Evolutionary conservation across 1,140 invertebrate genomes (phyloP), one percentile per base, ranked within the genome.

Genomic region (Bombus waltoni): DNA sequence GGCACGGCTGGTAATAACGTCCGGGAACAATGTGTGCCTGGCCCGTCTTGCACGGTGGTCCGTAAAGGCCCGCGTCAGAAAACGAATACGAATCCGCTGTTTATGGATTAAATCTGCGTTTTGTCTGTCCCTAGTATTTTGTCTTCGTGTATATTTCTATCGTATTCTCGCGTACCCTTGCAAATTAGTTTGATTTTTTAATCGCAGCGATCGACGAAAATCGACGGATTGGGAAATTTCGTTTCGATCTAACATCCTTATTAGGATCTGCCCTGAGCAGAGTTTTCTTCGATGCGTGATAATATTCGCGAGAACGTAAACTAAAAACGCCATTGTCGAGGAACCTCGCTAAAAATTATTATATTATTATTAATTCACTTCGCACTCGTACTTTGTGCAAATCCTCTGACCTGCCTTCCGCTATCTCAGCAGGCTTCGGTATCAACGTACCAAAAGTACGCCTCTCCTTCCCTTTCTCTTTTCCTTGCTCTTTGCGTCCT

Each of bases 1-100:
- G 57, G 44, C 68, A 85, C 78, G 86, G 79, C 44, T 83, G 84
- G 88, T 92, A 92, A 92, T 91, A 90, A 91, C 89, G 81, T 81
- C 68, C 78, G 75, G 87, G 91, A 92, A 92, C 92, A 92, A 92
- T 91, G 84, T 72, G 32, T 13, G 38, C 66, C 57, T 47, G 70
- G 70, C 85, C 38, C 22, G 71, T 72, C 81, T 66, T 86, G 77
- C 47, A 79, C 66, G 83, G 78, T 84, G 82, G 82, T 78, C 82
- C 72, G 22, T 25, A 44, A 66, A 65, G 57, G 22, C 32, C 11
- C 42, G 42, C 65, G 57, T 84, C 86, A 76, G 78, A 76, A 53
- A 53, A 70, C 42, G 86, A 81, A 75, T 38, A 66, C 25, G 62
- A 68, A 75, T 76, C 11, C 38, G 18, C 32, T 47, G 59, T 66